Evolutionary conservation across 2,888 invertebrate genomes (phyloP).

Genomic region (Melanostoma scalare): DNA sequence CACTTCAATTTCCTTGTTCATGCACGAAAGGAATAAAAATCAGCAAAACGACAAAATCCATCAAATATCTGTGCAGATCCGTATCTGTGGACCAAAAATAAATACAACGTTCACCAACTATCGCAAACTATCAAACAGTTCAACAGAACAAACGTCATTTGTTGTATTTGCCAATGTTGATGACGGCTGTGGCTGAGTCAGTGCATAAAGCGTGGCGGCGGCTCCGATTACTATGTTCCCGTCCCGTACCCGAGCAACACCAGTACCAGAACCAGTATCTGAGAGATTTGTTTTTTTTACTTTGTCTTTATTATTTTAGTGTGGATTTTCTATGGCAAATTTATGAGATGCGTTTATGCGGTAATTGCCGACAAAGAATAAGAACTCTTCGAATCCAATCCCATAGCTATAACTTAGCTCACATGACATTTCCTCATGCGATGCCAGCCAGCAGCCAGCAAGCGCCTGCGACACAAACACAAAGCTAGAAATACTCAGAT

Average conservation of each 20-base stretch:
- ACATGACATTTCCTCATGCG: slow-evolving; percentile 73
- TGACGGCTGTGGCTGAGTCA: slow-evolving; percentile 36
- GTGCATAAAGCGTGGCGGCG: slow-evolving; percentile 22
- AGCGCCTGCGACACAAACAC: neutral
- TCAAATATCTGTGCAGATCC: slow-evolving; percentile 50
- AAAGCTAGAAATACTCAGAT: slow-evolving; percentile 47
- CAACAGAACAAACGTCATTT: slow-evolving; percentile 53
- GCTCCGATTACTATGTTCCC: slow-evolving; percentile 23
- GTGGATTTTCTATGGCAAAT: slow-evolving; percentile 52
- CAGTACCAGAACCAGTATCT: neutral
- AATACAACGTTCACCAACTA: slow-evolving; percentile 14
- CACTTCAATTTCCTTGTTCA: slow-evolving; percentile 48
- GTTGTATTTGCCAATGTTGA: slow-evolving; percentile 38
- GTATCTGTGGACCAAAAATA: slow-evolving; percentile 49
- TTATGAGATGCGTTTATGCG: slow-evolving; percentile 73
- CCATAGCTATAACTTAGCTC: slow-evolving; percentile 66
- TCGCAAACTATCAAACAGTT: slow-evolving; percentile 31
- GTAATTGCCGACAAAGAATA: slow-evolving; percentile 73
- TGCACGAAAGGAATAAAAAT: slow-evolving; percentile 24
- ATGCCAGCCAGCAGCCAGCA: slow-evolving; percentile 10
- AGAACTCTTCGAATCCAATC: slow-evolving; percentile 65
- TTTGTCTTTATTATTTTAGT: slow-evolving; percentile 8
- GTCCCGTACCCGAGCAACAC: slow-evolving; percentile 33
- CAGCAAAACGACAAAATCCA: slow-evolving; percentile 50
- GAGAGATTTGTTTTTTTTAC: slow-evolving; percentile 2